Conservation (phyloP, 92 coral and sea anemone species). For the Diadumene lineata region DNA sequence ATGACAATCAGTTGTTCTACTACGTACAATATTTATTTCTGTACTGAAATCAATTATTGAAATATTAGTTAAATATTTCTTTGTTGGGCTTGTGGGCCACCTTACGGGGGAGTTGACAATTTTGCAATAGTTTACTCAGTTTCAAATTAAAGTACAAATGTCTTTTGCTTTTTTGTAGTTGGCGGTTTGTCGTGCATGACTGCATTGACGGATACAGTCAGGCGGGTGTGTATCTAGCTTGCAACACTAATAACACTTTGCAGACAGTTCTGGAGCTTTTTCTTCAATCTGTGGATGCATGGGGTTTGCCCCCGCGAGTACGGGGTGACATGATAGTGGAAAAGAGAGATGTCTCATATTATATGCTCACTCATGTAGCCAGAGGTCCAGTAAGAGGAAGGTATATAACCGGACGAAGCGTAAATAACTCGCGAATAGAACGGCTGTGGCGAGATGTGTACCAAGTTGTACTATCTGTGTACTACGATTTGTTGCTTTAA, state of each 20-base stretch:
- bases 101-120: no score
- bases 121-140: no score
- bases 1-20: no score
- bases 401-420: conserved; percentile 45
- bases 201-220: conserved; percentile 66
- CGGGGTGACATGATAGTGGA: conserved; percentile 55
- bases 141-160: background rate
- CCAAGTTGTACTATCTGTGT: conserved; percentile 32
- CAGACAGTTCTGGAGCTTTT: conserved; percentile 44
- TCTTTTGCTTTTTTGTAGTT: conserved; percentile 12
- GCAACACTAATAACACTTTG: conserved; percentile 45
- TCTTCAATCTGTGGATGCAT: conserved; percentile 30
- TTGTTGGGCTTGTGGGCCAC: no score
- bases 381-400: conserved; percentile 58
- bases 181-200: conserved; percentile 57
- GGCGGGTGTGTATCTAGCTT: conserved; percentile 37
- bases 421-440: conserved; percentile 41
- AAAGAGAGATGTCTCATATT: conserved; percentile 45
- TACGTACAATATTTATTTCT: no score
- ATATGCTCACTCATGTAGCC: conserved; percentile 39
- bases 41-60: no score
- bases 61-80: no score
- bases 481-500: conserved; percentile 30
- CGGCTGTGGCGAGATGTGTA: conserved; percentile 52
- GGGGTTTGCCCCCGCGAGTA: conserved; percentile 63